Evolutionary conservation across 2,888 invertebrate species (phyloP).

Genomic region (Ormyrus thymus): DNA sequence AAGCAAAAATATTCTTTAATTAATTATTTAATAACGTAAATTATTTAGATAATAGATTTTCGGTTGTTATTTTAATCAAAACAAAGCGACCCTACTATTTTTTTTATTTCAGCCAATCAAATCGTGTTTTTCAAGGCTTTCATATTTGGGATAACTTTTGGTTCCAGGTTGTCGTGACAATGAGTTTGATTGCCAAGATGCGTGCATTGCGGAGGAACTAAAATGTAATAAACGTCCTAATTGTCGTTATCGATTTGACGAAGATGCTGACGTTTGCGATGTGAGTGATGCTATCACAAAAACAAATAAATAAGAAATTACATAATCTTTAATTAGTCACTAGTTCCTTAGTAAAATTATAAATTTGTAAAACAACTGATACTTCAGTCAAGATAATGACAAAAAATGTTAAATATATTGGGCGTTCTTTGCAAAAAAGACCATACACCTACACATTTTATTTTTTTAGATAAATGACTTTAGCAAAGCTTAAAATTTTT

Average conservation of each 20-base stretch:
- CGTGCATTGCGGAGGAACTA: constrained; percentile 84
- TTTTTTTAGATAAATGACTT: no score
- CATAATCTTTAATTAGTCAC: no score
- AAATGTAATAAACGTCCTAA: constrained; percentile 85
- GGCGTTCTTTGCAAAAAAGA: no score
- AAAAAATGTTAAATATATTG: no score
- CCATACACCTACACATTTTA: no score
- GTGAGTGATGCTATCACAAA: constrained; percentile 69
- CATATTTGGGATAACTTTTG: neutral
- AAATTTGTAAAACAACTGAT: no score
- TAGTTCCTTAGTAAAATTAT: no score
- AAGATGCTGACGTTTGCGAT: constrained; percentile 78
- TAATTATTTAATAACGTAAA: constrained; percentile 1
- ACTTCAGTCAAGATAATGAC: no score
- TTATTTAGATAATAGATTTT: constrained; percentile 15
- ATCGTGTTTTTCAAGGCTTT: neutral
- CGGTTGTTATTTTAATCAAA: neutral
- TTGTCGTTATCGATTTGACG: constrained; percentile 90
- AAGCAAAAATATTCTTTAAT: neutral
- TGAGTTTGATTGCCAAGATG: constrained; percentile 92
- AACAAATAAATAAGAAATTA: no score
- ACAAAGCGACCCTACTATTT: no score
- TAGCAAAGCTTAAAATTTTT: no score
- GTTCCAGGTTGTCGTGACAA: constrained; percentile 75
- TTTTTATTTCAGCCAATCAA: no score